Evolutionary conservation across 2,888 invertebrate genomes (phyloP).

Genomic region (Drosophila macrospina): DNA sequence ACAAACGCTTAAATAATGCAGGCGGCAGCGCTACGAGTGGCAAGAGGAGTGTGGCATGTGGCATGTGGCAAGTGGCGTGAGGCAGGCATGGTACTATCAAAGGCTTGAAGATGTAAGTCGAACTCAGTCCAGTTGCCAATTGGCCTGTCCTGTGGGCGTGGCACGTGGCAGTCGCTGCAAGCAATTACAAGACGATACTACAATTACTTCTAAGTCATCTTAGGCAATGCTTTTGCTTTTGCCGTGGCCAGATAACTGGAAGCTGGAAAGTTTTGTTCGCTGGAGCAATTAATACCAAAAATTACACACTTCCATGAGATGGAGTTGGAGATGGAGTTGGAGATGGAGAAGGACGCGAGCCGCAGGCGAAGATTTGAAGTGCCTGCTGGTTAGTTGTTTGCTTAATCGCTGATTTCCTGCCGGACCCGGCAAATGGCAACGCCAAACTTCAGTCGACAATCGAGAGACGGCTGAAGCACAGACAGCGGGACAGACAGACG

Average conservation of each 20-base stretch:
- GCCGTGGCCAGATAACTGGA: slow-evolving; percentile 44
- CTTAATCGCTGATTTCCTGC: slow-evolving; percentile 81
- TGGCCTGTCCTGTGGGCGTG: slow-evolving; percentile 55
- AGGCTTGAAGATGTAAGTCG: slow-evolving; percentile 6
- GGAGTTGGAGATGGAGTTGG: neutral
- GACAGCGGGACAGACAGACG: neutral
- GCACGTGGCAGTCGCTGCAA: slow-evolving; percentile 60
- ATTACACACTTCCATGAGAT: slow-evolving; percentile 72
- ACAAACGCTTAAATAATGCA: slow-evolving; percentile 25
- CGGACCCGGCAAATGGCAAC: slow-evolving; percentile 34
- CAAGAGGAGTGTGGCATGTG: slow-evolving; percentile 7
- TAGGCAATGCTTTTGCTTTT: neutral
- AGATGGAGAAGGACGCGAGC: slow-evolving; percentile 25
- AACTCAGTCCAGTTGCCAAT: slow-evolving; percentile 47
- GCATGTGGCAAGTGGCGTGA: slow-evolving; percentile 8
- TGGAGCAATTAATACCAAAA: slow-evolving; percentile 75
- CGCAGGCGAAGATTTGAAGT: slow-evolving; percentile 57
- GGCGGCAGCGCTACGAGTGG: neutral
- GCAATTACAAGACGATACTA: slow-evolving; percentile 77
- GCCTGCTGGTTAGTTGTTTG: slow-evolving; percentile 71
- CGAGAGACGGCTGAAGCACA: neutral
- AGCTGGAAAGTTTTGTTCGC: slow-evolving; percentile 69
- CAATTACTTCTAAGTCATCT: slow-evolving; percentile 70
- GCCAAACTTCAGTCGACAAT: slow-evolving; percentile 6
- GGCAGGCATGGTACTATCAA: slow-evolving; percentile 2